Evolutionary conservation across 1,140 invertebrate species (phyloP), one percentile per base, ranked within the genome.

Genomic region (Conus ventricosus): DNA sequence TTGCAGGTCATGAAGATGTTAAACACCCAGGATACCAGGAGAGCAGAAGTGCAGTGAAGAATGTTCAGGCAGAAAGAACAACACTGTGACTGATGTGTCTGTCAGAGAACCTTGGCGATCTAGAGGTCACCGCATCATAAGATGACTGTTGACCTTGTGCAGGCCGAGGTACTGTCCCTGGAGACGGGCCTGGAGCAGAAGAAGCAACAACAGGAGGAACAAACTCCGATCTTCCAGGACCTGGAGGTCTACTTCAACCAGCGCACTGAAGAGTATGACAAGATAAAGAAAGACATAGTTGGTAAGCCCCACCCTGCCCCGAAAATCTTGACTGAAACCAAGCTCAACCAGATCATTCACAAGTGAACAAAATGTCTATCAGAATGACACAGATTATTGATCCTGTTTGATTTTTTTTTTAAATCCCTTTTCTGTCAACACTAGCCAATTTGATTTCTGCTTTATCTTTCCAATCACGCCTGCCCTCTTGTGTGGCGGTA

Each of bases 201-300:
- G 89, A 90, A 90, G 67, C 85, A 92, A 51, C 55, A 90, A 0
- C 83, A 93, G 71, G 90, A 92, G 53, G 91, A 92, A 39, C 90
- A 90, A 76, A 91, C 90, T 1, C 94, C 93, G 87, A 88, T 80
- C 10, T 94, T 94, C 90, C 78, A 92, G 75, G 92, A 94, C 39
- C 88, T 94, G 81, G 92, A 94, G 87, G 90, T 84, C 80, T 83
- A 88, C 67, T 93, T 92, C 92, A 89, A 93, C 54, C 91, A 92
- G 55, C 90, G 92, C 81, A 91, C 90, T 54, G 90, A 91, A 76
- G 91, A 91, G 57, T 94, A 93, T 91, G 92, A 94, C 86, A 87
- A 81, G 76, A 91, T 90, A 80, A 95, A 95, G 87, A 94, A 93
- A 89, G 88, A 90, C 86, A 92, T 94, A 90, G 93, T 93, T 91